phyloP scores from a whole-genome alignment of 37 sponge, comb jelly and placozoan species.

The Chondrosia reniformis region DNA sequence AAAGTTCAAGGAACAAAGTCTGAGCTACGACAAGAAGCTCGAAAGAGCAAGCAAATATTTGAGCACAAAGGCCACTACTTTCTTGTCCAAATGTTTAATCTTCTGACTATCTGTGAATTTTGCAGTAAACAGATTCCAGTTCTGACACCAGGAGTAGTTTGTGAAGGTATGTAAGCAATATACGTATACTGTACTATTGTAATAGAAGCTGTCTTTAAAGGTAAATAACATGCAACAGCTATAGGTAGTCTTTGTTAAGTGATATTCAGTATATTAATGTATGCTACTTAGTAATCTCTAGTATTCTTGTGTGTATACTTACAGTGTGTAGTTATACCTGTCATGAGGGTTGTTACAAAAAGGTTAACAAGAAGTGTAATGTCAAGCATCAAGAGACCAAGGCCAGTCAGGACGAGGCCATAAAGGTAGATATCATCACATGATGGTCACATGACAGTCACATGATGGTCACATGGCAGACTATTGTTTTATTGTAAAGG shows the following conservation, averaged over 20 bases:
- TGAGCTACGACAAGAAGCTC: too few species aligned
- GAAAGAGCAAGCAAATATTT: background rate
- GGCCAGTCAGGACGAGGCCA: background rate
- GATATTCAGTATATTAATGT: too few species aligned
- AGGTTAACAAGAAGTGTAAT: slow-evolving; percentile 53
- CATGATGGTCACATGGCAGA: background rate
- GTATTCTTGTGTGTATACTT: too few species aligned
- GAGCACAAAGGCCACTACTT: slow-evolving; percentile 77
- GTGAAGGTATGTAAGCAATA: too few species aligned
- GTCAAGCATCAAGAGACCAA: slow-evolving; percentile 25
- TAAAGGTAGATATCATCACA: background rate
- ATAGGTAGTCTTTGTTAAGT: too few species aligned
- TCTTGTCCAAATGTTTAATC: slow-evolving; percentile 60
- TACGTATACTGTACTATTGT: too few species aligned
- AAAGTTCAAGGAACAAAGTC: background rate
- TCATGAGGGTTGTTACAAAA: slow-evolving; percentile 61
- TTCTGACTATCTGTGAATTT: slow-evolving; percentile 77
- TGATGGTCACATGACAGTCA: background rate
- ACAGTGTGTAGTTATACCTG: slow-evolving; percentile 71
- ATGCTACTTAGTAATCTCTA: too few species aligned
- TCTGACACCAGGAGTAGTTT: slow-evolving; percentile 75
- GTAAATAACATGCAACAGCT: too few species aligned
- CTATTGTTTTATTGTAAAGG: background rate
- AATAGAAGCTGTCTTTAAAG: too few species aligned
- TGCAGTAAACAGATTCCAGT: slow-evolving; percentile 62